Base-by-base conservation (phyloP, 2,888 invertebrate genomes). In the Taenaris catops region DNA sequence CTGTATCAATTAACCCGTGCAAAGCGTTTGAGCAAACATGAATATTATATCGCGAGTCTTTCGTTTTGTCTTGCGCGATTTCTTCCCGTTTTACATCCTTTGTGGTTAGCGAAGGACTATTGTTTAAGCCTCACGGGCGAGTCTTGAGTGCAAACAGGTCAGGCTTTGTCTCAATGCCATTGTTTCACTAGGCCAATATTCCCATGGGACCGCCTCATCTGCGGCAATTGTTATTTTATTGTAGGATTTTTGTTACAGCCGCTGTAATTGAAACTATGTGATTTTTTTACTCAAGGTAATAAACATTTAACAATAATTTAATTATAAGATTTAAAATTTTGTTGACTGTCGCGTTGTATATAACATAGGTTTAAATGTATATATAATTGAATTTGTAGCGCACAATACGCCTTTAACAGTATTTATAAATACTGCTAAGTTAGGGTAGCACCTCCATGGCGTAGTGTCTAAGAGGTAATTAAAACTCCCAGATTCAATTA, bases 171-270 rank as follows among this genome's bases (percentile, higher is more conserved):
- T 63, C 52, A 56, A 43, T 44, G 53, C 57, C 55, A 64, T 70
- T 78, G 79, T 81, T 79, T 71, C 61, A 73, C 58, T 63, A 63
- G 60, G 59, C 57, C 59, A 62, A 58, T 58, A 62, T 71, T 75
- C 74, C 71, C 75, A 68, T 64, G 74, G 60, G 64, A 63, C 34
- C 25, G 27, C 31, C 41, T 37, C 44, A 44, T 44, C 44, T 44
- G 37, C 31, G 34, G 25, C 31, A 27, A 41, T 34, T 38, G 41
- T 42, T 41, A 41, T 40, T 37, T 44, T 41, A 41, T 34, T 37
- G 26, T 21, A 37, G 29, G 28, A 34, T 29, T 26, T 24, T 39
- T 29, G 10, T 43, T 25, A 37, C 36, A 33, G 32, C 33, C 20
- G 28, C 32, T 20, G 27, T 39, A 43, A 43, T 29, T 43, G 14